Evolutionary conservation across 2,797 vertebrate species (phyloP).

Genomic region (Anniella stebbinsi): DNA sequence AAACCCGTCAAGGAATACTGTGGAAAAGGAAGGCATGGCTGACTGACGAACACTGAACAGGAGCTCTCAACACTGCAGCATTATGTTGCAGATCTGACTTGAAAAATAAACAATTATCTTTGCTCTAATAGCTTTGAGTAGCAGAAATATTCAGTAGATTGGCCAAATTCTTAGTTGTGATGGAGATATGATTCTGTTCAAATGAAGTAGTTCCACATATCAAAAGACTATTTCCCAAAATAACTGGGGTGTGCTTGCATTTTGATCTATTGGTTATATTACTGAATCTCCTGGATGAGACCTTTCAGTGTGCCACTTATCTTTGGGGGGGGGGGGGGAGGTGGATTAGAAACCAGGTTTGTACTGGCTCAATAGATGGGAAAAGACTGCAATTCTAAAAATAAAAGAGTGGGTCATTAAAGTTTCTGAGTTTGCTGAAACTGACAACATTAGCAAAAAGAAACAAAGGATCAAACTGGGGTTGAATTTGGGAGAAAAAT

Average conservation of each 20-base stretch:
- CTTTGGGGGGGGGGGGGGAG: no score
- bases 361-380: neutral
- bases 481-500: neutral
- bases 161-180: neutral
- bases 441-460: neutral
- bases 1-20: neutral
- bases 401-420: neutral
- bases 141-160: neutral
- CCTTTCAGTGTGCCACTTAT: neutral
- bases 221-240: neutral
- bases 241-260: neutral
- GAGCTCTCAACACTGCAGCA: neutral
- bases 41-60: neutral
- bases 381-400: neutral
- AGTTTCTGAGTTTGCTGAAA: neutral
- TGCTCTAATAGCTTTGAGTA: neutral
- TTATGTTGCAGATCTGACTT: neutral
- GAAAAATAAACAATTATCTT: neutral
- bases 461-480: neutral
- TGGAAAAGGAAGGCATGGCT: no score
- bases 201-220: neutral
- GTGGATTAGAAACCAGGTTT: neutral
- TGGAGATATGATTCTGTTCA: neutral
- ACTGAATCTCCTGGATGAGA: neutral
- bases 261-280: neutral